A percentile compares a stretch with the other conserved stretches of the same genome.
These are phyloP conservation scores for Choristoneura fumiferana DNA, from an alignment of 1,140 invertebrate species.

Conservation along the genomic window DNA sequence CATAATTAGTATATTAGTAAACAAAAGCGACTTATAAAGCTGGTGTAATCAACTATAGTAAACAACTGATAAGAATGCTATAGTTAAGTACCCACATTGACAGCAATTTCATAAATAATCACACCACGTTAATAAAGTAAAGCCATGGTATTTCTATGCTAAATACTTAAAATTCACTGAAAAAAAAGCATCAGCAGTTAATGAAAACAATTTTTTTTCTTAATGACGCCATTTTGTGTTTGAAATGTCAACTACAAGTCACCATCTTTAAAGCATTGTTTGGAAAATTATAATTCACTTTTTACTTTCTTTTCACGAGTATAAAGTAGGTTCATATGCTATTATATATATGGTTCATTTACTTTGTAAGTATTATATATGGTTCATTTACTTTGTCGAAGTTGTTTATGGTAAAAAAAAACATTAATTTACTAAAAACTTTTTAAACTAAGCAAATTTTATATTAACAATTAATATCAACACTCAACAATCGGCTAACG, in stretches of 20 bases:
- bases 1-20: conserved; percentile 10
- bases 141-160: conserved; percentile 8
- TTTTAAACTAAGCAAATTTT: too few species aligned
- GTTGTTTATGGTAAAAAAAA: too few species aligned
- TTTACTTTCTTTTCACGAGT: too few species aligned
- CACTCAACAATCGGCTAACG: too few species aligned
- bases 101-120: conserved; percentile 12
- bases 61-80: conserved; percentile 2
- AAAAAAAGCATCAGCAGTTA: conserved; percentile 1
- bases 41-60: conserved; percentile 13
- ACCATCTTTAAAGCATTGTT: too few species aligned
- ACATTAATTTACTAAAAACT: too few species aligned
- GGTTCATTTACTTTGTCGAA: too few species aligned
- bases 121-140: conserved; percentile 7
- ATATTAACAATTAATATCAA: too few species aligned
- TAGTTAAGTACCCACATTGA: conserved; percentile 19
- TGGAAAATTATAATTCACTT: too few species aligned
- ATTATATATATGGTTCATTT: too few species aligned
- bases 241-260: not conserved
- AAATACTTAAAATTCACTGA: not conserved
- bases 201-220: not conserved
- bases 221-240: conserved; percentile 14
- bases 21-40: conserved; percentile 15
- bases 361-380: too few species aligned
- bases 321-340: too few species aligned